Evolutionary conservation across 2,797 vertebrate genomes (phyloP), one percentile per base, ranked within the genome.

Genomic region (Picus viridis): DNA sequence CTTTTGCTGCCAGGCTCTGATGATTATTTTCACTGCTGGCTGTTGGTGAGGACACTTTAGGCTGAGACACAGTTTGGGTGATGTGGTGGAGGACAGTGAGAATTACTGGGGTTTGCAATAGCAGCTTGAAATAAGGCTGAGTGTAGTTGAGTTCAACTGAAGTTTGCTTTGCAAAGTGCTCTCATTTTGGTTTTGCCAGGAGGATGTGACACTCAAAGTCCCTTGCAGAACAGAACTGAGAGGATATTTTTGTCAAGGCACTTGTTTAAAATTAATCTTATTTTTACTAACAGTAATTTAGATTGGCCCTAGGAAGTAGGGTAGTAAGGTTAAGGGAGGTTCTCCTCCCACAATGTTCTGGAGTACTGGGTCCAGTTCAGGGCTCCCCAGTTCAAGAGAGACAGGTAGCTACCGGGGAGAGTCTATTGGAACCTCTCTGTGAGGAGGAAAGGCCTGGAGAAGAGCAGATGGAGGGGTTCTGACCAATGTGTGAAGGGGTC

Each of bases 71-170:
- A 12, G 47, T 49, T 49, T 49, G 47, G 47, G 47, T 23, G 20
- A 49, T 49, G 47, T 49, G 47, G 22, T 49, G 47, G 47, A 27
- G 67, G 86, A 65, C 47, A 49, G 1, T 0, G 0, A 49, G 0
- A 3, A 81, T 76, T 72, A 17, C 29, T 2, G 53, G 67, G 59
- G 63, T 84, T 70, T 24, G 80, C 57, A 73, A 51, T 61, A 16
- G 15, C 0, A 0, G 76, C 18, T 51, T 83, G 74, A 76, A 72
- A 82, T 61, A 2, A 1, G 8, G 17, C 18, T 0, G 51, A 27
- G 61, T 67, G 47, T 10, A 30, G 53, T 27, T 2, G 61, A 82
- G 70, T 62, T 91, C 72, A 74, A 4, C 32, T 3, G 1, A 83
- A 49, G 47, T 67, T 82, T 12, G 20, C 29, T 49, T 57, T 39